Percentiles rank a stretch among this genome's conserved stretches.
Evolutionary conservation across 30 jellyfish, hydroid and myxozoan genomes (phyloP).

Genomic region (Haliclystus octoradiatus): DNA sequence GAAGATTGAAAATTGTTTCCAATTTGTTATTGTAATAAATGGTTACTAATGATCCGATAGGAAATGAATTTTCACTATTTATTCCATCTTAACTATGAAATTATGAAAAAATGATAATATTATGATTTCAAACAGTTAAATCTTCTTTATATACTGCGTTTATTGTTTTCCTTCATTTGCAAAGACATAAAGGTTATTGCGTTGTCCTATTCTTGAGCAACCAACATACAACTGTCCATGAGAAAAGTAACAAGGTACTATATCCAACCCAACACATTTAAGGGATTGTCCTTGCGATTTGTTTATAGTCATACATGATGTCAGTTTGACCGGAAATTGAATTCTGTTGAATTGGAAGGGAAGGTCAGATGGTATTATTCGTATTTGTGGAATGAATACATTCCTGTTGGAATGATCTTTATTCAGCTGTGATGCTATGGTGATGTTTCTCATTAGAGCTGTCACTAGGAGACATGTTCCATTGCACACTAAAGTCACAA

Average conservation of each 20-base stretch:
- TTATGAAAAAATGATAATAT: no score
- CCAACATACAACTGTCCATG: constrained; percentile 24
- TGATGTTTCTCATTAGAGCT: constrained; percentile 2
- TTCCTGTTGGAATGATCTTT: constrained; percentile 6
- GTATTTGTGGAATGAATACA: constrained; percentile 20
- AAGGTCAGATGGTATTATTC: constrained; percentile 25
- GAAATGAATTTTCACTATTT: no score
- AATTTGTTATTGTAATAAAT: no score
- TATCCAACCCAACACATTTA: constrained; percentile 3
- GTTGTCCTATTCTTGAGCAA: constrained; percentile 9
- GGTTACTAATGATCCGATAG: no score
- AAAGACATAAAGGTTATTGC: not conserved
- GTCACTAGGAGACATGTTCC: constrained; percentile 20
- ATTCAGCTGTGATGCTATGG: not conserved
- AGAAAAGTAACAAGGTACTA: constrained; percentile 2
- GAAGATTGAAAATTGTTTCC: no score
- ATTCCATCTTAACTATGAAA: no score
- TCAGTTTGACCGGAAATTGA: constrained; percentile 7
- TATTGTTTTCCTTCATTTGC: no score
- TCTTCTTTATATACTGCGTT: no score
- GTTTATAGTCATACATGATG: constrained; percentile 17
- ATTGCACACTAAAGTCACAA: constrained; percentile 9
- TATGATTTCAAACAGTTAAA: no score
- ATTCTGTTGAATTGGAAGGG: constrained; percentile 10
- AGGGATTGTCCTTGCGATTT: constrained; percentile 24